Evolutionary conservation across 1,140 invertebrate genomes (phyloP), one percentile per base, ranked within the genome.

Genomic region (Lanistes nyassanus): DNA sequence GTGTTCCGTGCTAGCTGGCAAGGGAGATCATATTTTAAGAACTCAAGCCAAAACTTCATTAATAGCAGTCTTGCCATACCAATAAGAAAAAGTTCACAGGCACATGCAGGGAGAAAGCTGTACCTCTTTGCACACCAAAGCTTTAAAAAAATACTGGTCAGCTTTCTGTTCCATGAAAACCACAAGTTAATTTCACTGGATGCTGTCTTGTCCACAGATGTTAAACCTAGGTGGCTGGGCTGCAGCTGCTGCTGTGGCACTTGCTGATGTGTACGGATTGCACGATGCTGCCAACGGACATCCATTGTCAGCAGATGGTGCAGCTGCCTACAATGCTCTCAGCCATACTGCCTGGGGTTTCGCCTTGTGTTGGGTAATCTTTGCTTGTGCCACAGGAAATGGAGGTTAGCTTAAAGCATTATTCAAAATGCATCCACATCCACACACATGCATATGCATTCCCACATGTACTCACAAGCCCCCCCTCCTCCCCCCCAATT

Each of bases 321-420:
- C 83, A 51, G 79, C 82, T 9, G 67, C 89, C n/a, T 91, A 90
- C 79, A 81, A 81, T 26, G 72, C 84, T 7, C 70, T 88, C 2
- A 82, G 82, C 56, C 82, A 86, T 66, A 83, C 85, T 3, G 77
- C 83, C 26, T 91, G 90, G 89, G 82, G 84, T 3, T 68, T 86
- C 26, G 84, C 77, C 26, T 76, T 91, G 39, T 84, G 82, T 23
- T 91, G 90, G 90, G 79, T 91, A 31, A 88, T 90, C 74, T 88
- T 89, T 77, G 86, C 88, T 7, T 90, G 90, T 76, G 76, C 79
- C 36, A 83, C 85, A 36, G 83, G 83, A 47, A 65, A 85, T 77
- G 85, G 83, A 76, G 84, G 85, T 86, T 42, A 60, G 36, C 7
- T 65, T n/a, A n/a, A n/a, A n/a, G n/a, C n/a, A n/a, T n/a, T n/a